Percentiles rank a stretch among this genome's conserved stretches.
Evolutionary conservation across 1,140 invertebrate genomes (phyloP).

Genomic region (Acromyrmex charruanus): DNA sequence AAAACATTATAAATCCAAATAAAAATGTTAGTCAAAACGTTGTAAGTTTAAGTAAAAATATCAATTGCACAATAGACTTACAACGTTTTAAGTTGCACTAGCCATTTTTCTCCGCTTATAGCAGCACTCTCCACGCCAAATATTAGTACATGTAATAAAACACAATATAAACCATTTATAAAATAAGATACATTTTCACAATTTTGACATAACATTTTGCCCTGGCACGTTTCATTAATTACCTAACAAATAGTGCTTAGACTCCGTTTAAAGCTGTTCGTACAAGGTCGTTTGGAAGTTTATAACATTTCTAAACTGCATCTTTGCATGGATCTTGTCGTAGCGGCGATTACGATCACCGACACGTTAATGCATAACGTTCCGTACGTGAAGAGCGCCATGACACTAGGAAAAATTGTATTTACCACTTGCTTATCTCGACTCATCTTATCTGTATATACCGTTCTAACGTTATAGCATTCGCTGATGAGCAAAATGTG

Average conservation of each 20-base stretch:
- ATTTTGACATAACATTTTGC: too few species aligned
- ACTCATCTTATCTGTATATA: slow-evolving; percentile 24
- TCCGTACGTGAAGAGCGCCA: slow-evolving; percentile 9
- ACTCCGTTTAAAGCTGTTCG: neutral
- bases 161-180: too few species aligned
- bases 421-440: slow-evolving; percentile 50
- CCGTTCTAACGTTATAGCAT: slow-evolving; percentile 2
- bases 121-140: too few species aligned
- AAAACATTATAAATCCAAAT: too few species aligned
- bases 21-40: too few species aligned
- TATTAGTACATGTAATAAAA: too few species aligned
- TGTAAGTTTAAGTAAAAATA: too few species aligned
- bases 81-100: too few species aligned
- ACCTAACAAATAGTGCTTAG: neutral
- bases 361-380: slow-evolving; percentile 43
- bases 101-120: too few species aligned
- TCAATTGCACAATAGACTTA: too few species aligned
- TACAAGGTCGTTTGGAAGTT: slow-evolving; percentile 13
- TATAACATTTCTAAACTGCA: slow-evolving; percentile 35
- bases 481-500: neutral
- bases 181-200: too few species aligned
- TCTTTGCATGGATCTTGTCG: slow-evolving; percentile 64
- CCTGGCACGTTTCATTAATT: too few species aligned
- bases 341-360: slow-evolving; percentile 53
- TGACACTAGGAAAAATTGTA: slow-evolving; percentile 41